Evolutionary conservation across 2,113 vertebrate species (phyloP).

Genomic region (Ranitomeya imitator): DNA sequence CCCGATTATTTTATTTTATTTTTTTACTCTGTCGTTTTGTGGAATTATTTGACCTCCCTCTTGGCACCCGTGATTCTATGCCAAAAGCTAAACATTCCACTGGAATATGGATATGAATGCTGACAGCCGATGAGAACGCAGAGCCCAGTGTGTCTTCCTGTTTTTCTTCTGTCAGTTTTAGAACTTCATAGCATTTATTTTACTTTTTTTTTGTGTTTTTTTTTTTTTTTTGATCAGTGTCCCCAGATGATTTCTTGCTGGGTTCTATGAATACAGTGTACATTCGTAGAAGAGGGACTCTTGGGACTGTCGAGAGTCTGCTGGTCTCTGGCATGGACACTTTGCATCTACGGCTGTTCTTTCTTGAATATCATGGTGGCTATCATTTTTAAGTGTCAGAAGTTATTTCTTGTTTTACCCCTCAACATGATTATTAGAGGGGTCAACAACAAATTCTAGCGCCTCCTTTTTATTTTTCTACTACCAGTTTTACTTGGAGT

Average conservation of each 20-base stretch:
- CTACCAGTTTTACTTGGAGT: too few relatives aligned
- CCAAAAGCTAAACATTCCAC: conserved; percentile 26
- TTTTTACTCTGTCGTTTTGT: conserved; percentile 36
- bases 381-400: background rate
- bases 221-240: background rate
- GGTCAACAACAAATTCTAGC: too few relatives aligned
- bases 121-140: conserved; percentile 1
- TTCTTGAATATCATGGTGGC: background rate
- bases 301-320: background rate
- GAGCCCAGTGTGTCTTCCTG: background rate
- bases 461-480: too few relatives aligned
- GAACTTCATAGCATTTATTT: background rate
- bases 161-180: background rate
- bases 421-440: background rate
- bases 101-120: background rate
- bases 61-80: conserved; percentile 29
- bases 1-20: background rate
- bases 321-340: background rate
- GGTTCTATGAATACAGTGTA: background rate
- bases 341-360: background rate
- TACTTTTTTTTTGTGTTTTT: background rate
- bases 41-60: conserved; percentile 53
- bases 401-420: background rate
- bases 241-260: background rate
- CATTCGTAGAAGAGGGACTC: background rate